These are phyloP conservation scores for Priocnemis perturbator DNA, from an alignment of 2,888 invertebrate species.

Conservation along the genomic window DNA sequence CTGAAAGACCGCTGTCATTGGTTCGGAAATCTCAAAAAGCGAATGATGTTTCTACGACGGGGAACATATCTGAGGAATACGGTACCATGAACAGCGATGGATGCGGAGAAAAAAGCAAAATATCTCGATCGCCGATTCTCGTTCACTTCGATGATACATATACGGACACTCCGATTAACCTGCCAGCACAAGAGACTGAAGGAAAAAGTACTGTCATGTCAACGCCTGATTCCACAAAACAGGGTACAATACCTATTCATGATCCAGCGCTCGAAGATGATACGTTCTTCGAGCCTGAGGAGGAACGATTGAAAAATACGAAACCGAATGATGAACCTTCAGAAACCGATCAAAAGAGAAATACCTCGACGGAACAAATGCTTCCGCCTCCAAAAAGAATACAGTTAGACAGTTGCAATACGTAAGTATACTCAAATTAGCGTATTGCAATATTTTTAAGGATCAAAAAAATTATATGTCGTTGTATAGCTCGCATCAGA, in stretches of 20 bases:
- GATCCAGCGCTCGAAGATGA: slow-evolving; percentile 23
- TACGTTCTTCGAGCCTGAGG: slow-evolving; percentile 25
- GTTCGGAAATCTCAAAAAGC: too few species aligned
- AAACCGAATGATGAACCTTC: neutral
- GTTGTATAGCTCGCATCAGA: slow-evolving; percentile 19
- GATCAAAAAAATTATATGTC: neutral
- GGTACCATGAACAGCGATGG: neutral
- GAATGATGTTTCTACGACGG: neutral
- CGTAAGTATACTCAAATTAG: slow-evolving; percentile 27
- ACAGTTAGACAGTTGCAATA: slow-evolving; percentile 25
- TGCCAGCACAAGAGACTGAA: too few species aligned
- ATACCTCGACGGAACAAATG: neutral
- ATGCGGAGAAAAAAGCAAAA: too few species aligned
- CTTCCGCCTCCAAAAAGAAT: slow-evolving; percentile 16
- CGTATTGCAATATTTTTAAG: neutral
- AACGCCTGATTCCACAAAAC: neutral
- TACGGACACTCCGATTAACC: too few species aligned
- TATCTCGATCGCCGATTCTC: too few species aligned
- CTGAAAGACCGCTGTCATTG: too few species aligned
- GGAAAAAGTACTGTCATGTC: too few species aligned
- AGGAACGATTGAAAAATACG: slow-evolving; percentile 10
- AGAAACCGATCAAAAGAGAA: neutral
- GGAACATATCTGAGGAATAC: neutral
- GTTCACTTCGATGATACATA: too few species aligned
- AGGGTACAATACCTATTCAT: neutral